These are phyloP conservation scores for Cephus pygmeus DNA, from an alignment of 2,888 invertebrate species.

Conservation along the genomic window DNA sequence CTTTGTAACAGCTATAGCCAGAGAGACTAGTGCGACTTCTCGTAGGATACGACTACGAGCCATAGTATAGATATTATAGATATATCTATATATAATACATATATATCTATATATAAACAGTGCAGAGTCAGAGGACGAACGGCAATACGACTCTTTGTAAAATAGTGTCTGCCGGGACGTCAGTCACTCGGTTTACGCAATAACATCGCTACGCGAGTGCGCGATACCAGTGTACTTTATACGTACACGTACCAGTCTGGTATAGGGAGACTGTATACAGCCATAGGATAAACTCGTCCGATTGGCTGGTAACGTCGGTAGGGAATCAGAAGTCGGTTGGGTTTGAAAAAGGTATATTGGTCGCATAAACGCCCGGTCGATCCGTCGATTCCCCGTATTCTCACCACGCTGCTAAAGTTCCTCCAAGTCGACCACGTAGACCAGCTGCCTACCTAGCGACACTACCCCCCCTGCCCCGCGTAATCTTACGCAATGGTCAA, in stretches of 20 bases:
- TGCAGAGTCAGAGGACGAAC: neutral
- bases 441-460: neutral
- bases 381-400: neutral
- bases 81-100: neutral
- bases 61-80: neutral
- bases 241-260: no score
- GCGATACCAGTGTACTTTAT: neutral
- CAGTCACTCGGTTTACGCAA: constrained; percentile 43
- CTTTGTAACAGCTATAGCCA: no score
- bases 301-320: neutral
- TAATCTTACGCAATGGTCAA: constrained; percentile 20
- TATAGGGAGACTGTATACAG: no score
- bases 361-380: neutral
- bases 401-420: neutral
- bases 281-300: neutral
- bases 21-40: no score
- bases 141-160: constrained; percentile 1
- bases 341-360: neutral
- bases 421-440: neutral
- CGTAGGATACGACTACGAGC: neutral
- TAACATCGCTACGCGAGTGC: constrained; percentile 6
- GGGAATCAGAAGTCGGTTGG: neutral
- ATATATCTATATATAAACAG: neutral
- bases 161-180: constrained; percentile 17
- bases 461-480: constrained; percentile 1